Evolutionary conservation across 2,113 vertebrate species (phyloP).

Genomic region (Gobio gobio): DNA sequence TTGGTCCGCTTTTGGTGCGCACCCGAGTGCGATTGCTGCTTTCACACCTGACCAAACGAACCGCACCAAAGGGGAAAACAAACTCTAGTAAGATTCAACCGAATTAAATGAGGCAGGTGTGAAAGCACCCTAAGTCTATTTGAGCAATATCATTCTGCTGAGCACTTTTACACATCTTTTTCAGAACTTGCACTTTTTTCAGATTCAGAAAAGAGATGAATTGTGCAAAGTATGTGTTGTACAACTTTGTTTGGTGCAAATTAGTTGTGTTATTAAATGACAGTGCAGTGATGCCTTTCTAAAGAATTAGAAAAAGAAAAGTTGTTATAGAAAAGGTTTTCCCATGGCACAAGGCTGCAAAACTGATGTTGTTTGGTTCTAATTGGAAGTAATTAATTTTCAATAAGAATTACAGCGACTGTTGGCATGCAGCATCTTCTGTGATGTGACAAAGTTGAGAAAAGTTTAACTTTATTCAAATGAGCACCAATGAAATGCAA

Average conservation of each 20-base stretch:
- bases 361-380: not conserved
- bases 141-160: no score
- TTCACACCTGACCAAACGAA: no score
- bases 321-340: not conserved
- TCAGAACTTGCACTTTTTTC: no score
- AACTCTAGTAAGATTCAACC: no score
- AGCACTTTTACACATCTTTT: no score
- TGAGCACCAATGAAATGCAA: not conserved
- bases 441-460: not conserved
- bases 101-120: no score
- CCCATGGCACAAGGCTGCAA: not conserved
- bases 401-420: not conserved
- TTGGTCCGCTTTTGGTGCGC: no score
- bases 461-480: not conserved
- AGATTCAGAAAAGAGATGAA: no score
- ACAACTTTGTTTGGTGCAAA: not conserved
- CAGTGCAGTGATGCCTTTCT: not conserved
- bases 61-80: no score
- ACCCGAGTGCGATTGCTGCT: no score
- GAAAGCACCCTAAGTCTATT: no score
- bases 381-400: not conserved
- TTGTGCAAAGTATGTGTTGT: not conserved
- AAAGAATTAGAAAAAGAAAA: not conserved
- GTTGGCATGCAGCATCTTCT: not conserved
- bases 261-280: not conserved